Evolutionary conservation across 2,888 invertebrate species (phyloP).

Genomic region (Chrysolina americana): DNA sequence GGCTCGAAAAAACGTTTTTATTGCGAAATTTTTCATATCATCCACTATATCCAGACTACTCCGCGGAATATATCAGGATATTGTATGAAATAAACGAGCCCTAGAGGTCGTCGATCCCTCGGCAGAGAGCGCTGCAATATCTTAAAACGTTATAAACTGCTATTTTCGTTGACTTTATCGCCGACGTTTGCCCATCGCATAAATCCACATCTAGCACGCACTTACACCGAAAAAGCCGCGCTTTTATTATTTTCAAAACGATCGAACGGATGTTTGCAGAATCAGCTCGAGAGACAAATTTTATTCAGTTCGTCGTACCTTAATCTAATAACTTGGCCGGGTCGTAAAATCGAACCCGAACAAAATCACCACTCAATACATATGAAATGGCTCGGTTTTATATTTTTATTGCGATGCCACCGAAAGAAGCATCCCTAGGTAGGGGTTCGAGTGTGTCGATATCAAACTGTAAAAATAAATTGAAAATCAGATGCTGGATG

Average conservation of each 20-base stretch:
- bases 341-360: slow-evolving; percentile 8
- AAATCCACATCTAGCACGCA: slow-evolving; percentile 38
- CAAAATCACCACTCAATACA: slow-evolving; percentile 5
- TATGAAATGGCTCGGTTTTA: slow-evolving; percentile 1
- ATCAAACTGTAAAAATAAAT: no score
- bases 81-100: slow-evolving; percentile 45
- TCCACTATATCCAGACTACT: slow-evolving; percentile 32
- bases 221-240: slow-evolving; percentile 27
- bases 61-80: slow-evolving; percentile 36
- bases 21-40: slow-evolving; percentile 42
- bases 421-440: no score
- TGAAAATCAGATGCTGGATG: no score
- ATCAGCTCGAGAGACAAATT: slow-evolving; percentile 17
- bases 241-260: slow-evolving; percentile 38
- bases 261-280: slow-evolving; percentile 30
- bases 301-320: slow-evolving; percentile 25
- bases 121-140: slow-evolving; percentile 36
- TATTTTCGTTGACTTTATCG: slow-evolving; percentile 34
- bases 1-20: slow-evolving; percentile 29
- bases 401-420: slow-evolving; percentile 4
- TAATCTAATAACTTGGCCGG: slow-evolving; percentile 25
- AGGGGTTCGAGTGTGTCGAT: not conserved
- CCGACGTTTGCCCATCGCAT: slow-evolving; percentile 34
- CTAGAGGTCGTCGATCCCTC: slow-evolving; percentile 46
- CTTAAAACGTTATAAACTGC: slow-evolving; percentile 33